These are phyloP conservation scores for Hecatera dysodea DNA, from an alignment of 2,888 invertebrate genomes.

Conservation along the genomic window DNA sequence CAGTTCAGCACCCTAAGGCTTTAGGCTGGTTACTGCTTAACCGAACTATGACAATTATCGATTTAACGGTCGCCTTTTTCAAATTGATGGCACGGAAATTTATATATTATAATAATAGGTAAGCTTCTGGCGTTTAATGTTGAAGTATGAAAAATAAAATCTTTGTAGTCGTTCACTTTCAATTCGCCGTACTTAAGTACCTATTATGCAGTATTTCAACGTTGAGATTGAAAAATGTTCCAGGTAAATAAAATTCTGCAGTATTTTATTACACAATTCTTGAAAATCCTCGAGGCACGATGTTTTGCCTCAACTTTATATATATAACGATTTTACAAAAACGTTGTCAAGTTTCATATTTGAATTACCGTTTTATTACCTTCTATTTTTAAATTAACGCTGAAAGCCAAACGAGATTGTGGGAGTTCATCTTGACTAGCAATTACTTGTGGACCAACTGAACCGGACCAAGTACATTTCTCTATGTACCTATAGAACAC, in stretches of 20 bases:
- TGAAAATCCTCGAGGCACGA: background rate
- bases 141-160: background rate
- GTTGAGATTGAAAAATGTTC: background rate
- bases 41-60: too few relatives aligned
- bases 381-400: background rate
- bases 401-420: background rate
- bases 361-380: background rate
- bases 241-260: too few relatives aligned
- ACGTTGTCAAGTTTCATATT: background rate
- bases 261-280: background rate
- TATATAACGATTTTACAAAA: background rate
- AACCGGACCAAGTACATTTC: background rate
- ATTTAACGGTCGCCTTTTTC: too few relatives aligned
- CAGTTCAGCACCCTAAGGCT: too few relatives aligned
- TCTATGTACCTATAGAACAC: background rate
- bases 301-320: background rate
- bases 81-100: too few relatives aligned
- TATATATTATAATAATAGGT: too few relatives aligned
- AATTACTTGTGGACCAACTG: background rate
- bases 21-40: too few relatives aligned
- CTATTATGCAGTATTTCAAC: background rate
- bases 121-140: background rate
- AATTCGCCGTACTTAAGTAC: background rate
- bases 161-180: background rate
- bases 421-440: background rate